Base-by-base conservation (phyloP, 2,113 vertebrate species). In the Toxotes jaculatrix region DNA sequence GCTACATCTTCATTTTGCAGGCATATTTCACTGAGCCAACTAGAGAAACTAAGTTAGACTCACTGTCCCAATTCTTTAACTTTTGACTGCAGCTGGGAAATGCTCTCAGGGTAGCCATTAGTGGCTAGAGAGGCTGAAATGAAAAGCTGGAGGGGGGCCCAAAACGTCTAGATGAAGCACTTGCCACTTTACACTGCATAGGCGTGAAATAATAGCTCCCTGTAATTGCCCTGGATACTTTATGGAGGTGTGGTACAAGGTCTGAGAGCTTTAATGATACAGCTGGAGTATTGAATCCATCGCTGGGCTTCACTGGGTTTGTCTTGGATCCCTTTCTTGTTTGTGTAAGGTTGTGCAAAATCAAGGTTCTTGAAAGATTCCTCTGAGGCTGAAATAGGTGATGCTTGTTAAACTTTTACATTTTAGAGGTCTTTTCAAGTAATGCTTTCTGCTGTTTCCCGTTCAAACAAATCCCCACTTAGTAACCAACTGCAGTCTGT, bases 91-190 rank as follows among this genome's bases (percentile, higher is more conserved):
- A 85, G 90, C 75, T 87, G 69, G 65, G 74, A 87, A 89, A 85
- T 34, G 11, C 74, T 90, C 87, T 75, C 67, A n/a, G 77, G 79
- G 70, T 75, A 83, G 79, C 89, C 73, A 86, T 91, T 91, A 89
- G 77, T 64, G 71, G 74, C 75, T 62, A 38, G 84, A 87, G 83
- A 91, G 76, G 77, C 83, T 80, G 74, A 82, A 92, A 90, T 91
- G 77, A 90, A 89, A 86, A 89, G 74, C 86, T 89, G 84, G 83
- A 89, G 84, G 83, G 87, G 77, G 74, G 82, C 91, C 86, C 77
- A 83, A 86, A 88, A 89, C 85, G 79, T 84, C 89, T 67, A 79
- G 84, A 87, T 90, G 76, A 88, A 86, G 88, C 84, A 70, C 73
- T 90, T 84, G 80, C 71, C 83, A 84, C 84, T 88, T 90, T 78